These are phyloP conservation scores for Sandelia bainsii DNA, from an alignment of 2,797 vertebrate species.

Conservation along the genomic window DNA sequence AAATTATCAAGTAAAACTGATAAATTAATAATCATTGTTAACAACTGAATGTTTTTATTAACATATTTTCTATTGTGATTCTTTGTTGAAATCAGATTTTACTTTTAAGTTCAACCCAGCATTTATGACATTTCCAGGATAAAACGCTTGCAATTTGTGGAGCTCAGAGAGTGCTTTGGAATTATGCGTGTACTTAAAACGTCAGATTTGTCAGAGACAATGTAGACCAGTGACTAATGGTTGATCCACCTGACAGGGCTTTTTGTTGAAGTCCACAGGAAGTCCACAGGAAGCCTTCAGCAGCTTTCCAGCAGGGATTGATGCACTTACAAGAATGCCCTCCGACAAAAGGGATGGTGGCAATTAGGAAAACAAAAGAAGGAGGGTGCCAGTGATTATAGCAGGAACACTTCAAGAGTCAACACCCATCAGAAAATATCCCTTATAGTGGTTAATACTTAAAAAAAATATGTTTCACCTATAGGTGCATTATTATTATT, in stretches of 20 bases:
- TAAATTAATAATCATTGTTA: not conserved
- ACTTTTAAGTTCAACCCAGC: constrained; percentile 37
- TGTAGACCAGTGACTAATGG: constrained; percentile 70
- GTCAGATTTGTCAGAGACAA: constrained; percentile 73
- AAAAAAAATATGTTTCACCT: constrained; percentile 25
- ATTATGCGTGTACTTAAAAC: constrained; percentile 74
- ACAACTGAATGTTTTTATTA: constrained; percentile 12
- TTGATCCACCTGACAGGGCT: constrained; percentile 76
- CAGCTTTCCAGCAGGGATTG: constrained; percentile 63
- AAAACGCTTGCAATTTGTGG: constrained; percentile 63
- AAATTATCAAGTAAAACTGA: not conserved
- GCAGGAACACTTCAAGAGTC: constrained; percentile 57
- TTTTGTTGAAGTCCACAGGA: constrained; percentile 78
- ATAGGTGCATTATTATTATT: constrained; percentile 10
- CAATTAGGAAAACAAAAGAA: constrained; percentile 78
- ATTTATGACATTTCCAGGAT: constrained; percentile 65
- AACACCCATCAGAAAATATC: constrained; percentile 36
- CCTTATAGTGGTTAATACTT: constrained; percentile 32
- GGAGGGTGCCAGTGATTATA: constrained; percentile 69
- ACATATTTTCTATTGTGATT: constrained; percentile 1
- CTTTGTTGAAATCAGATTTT: constrained; percentile 21
- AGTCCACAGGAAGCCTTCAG: constrained; percentile 75
- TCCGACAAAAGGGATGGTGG: constrained; percentile 64
- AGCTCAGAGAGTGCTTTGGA: constrained; percentile 63
- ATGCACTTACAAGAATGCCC: constrained; percentile 69